A percentile compares a stretch with the other conserved stretches of the same genome.
phyloP scores from a whole-genome alignment of 1,140 invertebrate genomes.

The Drosophila paulistorum region DNA sequence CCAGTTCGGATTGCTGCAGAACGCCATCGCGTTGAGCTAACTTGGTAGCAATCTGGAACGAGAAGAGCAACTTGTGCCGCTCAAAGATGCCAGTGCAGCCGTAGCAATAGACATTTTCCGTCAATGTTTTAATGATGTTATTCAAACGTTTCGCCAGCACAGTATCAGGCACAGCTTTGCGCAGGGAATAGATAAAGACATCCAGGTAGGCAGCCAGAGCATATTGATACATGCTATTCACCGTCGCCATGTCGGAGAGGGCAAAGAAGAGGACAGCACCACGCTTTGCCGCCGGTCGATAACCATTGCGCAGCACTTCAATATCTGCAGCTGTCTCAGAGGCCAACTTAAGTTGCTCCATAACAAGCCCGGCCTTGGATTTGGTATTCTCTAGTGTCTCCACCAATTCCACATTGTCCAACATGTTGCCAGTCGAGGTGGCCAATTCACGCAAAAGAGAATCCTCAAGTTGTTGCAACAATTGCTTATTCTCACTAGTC shows the following conservation, averaged over 20 bases:
- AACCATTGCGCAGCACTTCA: slow-evolving; percentile 91
- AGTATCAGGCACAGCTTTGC: slow-evolving; percentile 90
- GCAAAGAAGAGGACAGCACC: slow-evolving; percentile 96
- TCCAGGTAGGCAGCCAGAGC: slow-evolving; percentile 91
- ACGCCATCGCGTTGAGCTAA: slow-evolving; percentile 88
- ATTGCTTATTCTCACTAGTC: slow-evolving; percentile 92
- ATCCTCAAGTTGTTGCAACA: slow-evolving; percentile 92
- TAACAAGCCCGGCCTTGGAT: slow-evolving; percentile 90
- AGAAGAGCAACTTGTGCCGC: slow-evolving; percentile 94
- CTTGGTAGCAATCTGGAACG: slow-evolving; percentile 94
- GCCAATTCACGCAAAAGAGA: slow-evolving; percentile 91
- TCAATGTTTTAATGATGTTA: slow-evolving; percentile 93
- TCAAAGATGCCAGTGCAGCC: slow-evolving; percentile 96
- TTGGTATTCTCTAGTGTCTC: slow-evolving; percentile 95
- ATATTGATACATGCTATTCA: slow-evolving; percentile 96
- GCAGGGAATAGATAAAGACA: slow-evolving; percentile 91
- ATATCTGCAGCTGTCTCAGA: slow-evolving; percentile 89
- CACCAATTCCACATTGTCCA: slow-evolving; percentile 94
- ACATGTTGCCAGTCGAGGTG: slow-evolving; percentile 93
- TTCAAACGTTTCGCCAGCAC: slow-evolving; percentile 87
- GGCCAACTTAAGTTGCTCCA: slow-evolving; percentile 89
- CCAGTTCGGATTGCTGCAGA: slow-evolving; percentile 89
- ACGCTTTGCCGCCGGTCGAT: slow-evolving; percentile 90
- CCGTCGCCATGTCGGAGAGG: slow-evolving; percentile 91
- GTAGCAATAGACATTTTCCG: slow-evolving; percentile 94